Percentiles rank a stretch among this genome's conserved stretches.
These are phyloP conservation scores for Tetranychus piercei DNA, from an alignment of 2,888 invertebrate genomes.

Conservation along the genomic window DNA sequence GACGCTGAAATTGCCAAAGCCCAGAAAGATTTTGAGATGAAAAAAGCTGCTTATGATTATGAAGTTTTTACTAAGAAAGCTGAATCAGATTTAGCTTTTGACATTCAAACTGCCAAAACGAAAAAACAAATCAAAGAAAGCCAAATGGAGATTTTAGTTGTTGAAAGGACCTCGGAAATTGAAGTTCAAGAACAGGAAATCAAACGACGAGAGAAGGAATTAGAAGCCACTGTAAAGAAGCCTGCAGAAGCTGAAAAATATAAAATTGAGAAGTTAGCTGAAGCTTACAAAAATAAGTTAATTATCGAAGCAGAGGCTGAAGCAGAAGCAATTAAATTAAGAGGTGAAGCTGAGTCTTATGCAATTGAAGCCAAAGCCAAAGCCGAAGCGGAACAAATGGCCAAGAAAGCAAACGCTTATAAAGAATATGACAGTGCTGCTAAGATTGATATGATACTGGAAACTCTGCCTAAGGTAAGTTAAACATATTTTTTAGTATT, in stretches of 20 bases:
- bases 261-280: slow-evolving; percentile 74
- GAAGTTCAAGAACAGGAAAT: slow-evolving; percentile 92
- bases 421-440: slow-evolving; percentile 87
- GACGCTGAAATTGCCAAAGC: slow-evolving; percentile 95
- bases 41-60: slow-evolving; percentile 88
- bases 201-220: slow-evolving; percentile 65
- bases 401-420: slow-evolving; percentile 90
- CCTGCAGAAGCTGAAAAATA: slow-evolving; percentile 90
- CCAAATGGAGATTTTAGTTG: slow-evolving; percentile 68
- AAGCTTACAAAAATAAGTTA: slow-evolving; percentile 50
- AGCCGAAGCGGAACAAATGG: slow-evolving; percentile 92
- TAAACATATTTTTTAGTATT: slow-evolving; percentile 12
- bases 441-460: slow-evolving; percentile 88
- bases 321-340: slow-evolving; percentile 62
- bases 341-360: slow-evolving; percentile 55
- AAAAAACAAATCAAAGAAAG: slow-evolving; percentile 89
- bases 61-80: slow-evolving; percentile 89
- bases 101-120: slow-evolving; percentile 82
- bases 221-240: slow-evolving; percentile 76
- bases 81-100: slow-evolving; percentile 81
- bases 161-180: slow-evolving; percentile 79
- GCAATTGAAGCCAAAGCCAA: slow-evolving; percentile 83
- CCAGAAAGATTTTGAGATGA: slow-evolving; percentile 82
- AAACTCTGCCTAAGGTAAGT: slow-evolving; percentile 72
- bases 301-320: slow-evolving; percentile 77